Conservation (phyloP, 2,113 vertebrate species). For the Poeciliopsis prolifica region DNA sequence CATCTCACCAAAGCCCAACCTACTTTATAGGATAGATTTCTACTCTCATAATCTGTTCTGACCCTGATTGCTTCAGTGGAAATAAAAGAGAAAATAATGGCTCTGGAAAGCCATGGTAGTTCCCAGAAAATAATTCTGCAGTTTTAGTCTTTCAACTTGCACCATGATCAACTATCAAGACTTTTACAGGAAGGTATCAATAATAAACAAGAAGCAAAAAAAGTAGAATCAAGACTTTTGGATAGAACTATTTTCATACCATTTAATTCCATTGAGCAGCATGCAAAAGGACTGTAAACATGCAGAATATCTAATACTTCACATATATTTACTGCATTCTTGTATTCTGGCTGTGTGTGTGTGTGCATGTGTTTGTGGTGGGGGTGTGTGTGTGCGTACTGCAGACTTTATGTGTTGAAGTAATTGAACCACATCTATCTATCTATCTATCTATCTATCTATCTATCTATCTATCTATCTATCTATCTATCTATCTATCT, state of each 20-base stretch:
- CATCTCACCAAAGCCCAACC: not conserved
- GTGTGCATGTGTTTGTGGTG: constrained; percentile 2
- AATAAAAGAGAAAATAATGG: too few species aligned
- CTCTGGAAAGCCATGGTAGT: too few species aligned
- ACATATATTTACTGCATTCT: not conserved
- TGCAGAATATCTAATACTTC: not conserved
- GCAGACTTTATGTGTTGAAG: too few species aligned
- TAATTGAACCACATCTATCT: too few species aligned
- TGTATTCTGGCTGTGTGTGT: not conserved
- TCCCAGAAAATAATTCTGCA: not conserved
- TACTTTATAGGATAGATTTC: not conserved
- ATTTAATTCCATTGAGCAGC: not conserved
- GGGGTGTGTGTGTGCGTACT: not conserved
- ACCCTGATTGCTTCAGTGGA: not conserved
- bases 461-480: too few species aligned
- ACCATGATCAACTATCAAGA: not conserved
- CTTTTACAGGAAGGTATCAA: not conserved
- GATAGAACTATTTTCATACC: not conserved
- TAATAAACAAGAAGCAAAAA: not conserved
- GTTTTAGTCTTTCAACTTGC: not conserved
- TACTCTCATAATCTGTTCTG: not conserved
- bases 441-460: too few species aligned
- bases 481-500: too few species aligned
- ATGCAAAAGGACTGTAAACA: not conserved
- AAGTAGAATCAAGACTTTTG: not conserved